These are phyloP conservation scores for Manis javanica DNA, from an alignment of 2,797 vertebrate genomes.

Conservation along the genomic window DNA sequence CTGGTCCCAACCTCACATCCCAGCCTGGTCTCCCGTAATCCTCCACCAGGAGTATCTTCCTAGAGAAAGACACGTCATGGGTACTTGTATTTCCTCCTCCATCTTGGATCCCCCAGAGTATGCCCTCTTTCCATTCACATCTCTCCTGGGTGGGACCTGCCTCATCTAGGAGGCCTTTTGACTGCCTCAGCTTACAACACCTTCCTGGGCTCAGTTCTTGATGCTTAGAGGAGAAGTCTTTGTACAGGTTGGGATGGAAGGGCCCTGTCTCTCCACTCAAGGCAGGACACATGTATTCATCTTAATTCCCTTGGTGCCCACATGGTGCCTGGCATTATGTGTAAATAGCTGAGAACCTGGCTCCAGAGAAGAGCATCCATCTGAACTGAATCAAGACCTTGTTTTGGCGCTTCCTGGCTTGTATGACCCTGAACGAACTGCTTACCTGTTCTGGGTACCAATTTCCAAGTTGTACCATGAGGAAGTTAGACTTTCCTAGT, in stretches of 20 bases:
- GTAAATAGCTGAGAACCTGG: background rate
- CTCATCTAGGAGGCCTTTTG: background rate
- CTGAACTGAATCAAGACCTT: background rate
- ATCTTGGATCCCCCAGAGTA: background rate
- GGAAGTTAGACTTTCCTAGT: background rate
- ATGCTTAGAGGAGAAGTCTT: background rate
- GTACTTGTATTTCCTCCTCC: background rate
- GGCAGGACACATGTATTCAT: background rate
- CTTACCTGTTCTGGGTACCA: background rate
- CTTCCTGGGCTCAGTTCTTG: background rate
- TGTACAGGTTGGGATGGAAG: background rate
- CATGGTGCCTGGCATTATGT: background rate
- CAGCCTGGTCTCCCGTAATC: background rate
- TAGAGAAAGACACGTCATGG: background rate
- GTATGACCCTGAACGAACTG: background rate
- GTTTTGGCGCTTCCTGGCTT: background rate
- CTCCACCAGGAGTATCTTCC: background rate
- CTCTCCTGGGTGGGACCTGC: background rate
- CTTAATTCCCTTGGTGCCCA: background rate
- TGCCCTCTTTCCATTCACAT: background rate
- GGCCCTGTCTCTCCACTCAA: background rate
- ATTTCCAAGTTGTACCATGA: background rate
- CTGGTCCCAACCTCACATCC: background rate
- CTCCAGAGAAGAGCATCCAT: background rate
- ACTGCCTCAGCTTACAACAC: background rate